A percentile compares a stretch with the other conserved stretches of the same genome.
Evolutionary conservation across 2,113 vertebrate genomes (phyloP).

Genomic region (Eurystomus gularis): DNA sequence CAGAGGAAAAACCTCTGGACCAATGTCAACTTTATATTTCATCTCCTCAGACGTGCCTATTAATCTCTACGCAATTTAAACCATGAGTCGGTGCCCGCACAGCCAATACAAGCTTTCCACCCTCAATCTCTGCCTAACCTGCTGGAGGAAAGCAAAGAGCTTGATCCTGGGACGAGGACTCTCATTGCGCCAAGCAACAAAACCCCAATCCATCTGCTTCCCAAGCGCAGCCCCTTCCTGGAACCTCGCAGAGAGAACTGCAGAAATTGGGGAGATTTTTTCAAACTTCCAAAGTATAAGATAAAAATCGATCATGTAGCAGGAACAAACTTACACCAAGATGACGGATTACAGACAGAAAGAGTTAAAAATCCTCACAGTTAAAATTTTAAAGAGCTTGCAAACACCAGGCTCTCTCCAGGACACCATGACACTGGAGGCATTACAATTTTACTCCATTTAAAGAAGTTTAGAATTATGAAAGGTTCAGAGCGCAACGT

Average conservation of each 20-base stretch:
- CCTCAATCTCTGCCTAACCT: not conserved
- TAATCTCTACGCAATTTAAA: not conserved
- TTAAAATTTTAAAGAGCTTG: not conserved
- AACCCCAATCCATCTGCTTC: not conserved
- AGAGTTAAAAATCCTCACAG: not conserved
- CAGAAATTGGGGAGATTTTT: not conserved
- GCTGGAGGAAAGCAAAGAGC: not conserved
- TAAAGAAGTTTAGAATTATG: not conserved
- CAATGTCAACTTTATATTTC: not conserved
- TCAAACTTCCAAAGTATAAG: fast-evolving
- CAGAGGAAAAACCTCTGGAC: not conserved
- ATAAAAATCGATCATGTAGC: not conserved
- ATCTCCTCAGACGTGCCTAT: not conserved
- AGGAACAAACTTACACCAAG: not conserved
- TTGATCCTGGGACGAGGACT: not conserved
- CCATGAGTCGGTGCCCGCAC: fast-evolving
- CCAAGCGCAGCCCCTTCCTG: not conserved
- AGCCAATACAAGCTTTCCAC: not conserved
- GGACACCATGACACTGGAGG: fast-evolving
- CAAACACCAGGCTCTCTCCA: not conserved
- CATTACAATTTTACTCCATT: not conserved
- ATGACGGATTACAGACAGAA: not conserved
- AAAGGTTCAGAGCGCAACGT: not conserved
- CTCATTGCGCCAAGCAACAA: not conserved
- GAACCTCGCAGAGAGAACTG: not conserved